These are phyloP conservation scores for Toxotes lorentzi DNA, from an alignment of 2,797 vertebrate genomes.

Conservation along the genomic window DNA sequence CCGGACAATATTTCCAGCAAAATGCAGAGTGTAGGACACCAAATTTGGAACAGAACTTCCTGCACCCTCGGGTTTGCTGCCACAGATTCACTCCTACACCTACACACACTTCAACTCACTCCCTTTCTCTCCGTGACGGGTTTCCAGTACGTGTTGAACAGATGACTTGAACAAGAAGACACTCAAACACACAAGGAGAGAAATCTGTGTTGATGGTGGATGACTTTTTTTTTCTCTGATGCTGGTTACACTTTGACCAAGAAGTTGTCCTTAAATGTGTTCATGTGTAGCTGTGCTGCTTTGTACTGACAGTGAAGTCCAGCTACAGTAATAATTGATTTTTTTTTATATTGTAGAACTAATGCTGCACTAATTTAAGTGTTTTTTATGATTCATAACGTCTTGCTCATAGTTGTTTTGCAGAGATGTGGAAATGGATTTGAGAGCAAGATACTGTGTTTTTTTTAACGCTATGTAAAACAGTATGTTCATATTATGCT, in stretches of 20 bases:
- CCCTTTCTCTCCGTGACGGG: slow-evolving; percentile 43
- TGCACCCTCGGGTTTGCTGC: slow-evolving; percentile 32
- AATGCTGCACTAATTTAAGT: slow-evolving; percentile 50
- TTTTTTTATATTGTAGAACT: slow-evolving; percentile 35
- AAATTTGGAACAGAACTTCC: slow-evolving; percentile 46
- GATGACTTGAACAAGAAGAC: slow-evolving; percentile 64
- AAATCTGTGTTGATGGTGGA: slow-evolving; percentile 61
- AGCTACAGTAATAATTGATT: slow-evolving; percentile 26
- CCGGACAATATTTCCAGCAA: slow-evolving; percentile 51
- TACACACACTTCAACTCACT: slow-evolving; percentile 43
- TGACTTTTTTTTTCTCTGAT: slow-evolving; percentile 35
- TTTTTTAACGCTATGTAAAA: slow-evolving; percentile 71
- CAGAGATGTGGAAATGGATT: slow-evolving; percentile 53
- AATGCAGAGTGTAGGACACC: slow-evolving; percentile 64
- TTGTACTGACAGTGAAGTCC: slow-evolving; percentile 51
- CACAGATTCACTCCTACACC: slow-evolving; percentile 42
- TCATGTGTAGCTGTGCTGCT: slow-evolving; percentile 44
- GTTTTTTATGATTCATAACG: slow-evolving; percentile 16
- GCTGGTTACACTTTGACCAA: slow-evolving; percentile 44
- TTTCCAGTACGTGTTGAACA: slow-evolving; percentile 59
- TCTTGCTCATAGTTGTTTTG: slow-evolving; percentile 54
- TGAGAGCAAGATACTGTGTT: slow-evolving; percentile 52
- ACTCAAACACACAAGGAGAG: slow-evolving; percentile 69
- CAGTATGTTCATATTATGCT: slow-evolving; percentile 77
- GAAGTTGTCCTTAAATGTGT: slow-evolving; percentile 36